Conservation (phyloP, 2,797 vertebrate species). For the Pogoniulus pusillus region DNA sequence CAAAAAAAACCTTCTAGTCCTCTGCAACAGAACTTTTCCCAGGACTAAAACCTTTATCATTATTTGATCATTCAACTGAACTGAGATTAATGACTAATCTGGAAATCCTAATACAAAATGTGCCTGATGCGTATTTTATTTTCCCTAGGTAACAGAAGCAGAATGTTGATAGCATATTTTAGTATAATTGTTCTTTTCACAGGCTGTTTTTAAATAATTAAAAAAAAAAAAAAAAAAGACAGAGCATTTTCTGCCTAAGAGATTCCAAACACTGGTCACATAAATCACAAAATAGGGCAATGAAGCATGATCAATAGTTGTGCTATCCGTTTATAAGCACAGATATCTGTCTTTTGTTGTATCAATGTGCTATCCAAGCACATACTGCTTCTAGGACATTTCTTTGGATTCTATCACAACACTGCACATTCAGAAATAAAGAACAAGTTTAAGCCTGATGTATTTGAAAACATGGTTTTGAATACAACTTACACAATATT, state of each 20-base stretch:
- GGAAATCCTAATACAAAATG: neutral
- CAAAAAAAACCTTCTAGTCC: neutral
- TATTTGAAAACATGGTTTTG: constrained; percentile 23
- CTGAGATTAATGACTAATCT: neutral
- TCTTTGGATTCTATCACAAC: neutral
- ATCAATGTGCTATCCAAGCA: neutral
- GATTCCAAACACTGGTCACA: neutral
- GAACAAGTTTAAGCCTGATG: neutral
- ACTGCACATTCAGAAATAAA: neutral
- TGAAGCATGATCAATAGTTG: constrained; percentile 6
- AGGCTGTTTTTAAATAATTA: neutral
- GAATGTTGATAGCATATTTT: neutral
- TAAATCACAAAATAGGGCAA: constrained; percentile 11
- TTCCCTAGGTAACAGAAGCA: neutral
- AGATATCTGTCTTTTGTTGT: neutral
- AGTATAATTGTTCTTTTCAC: neutral
- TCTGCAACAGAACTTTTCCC: neutral
- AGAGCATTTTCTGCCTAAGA: neutral
- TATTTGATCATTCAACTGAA: neutral
- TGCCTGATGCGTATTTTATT: neutral
- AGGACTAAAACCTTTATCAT: neutral
- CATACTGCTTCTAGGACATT: neutral
- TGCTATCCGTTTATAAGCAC: neutral
- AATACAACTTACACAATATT: constrained; percentile 6
- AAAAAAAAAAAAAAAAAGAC: neutral